Base-by-base conservation (phyloP, 2,888 invertebrate genomes). In the Hirudinaria manillensis region DNA sequence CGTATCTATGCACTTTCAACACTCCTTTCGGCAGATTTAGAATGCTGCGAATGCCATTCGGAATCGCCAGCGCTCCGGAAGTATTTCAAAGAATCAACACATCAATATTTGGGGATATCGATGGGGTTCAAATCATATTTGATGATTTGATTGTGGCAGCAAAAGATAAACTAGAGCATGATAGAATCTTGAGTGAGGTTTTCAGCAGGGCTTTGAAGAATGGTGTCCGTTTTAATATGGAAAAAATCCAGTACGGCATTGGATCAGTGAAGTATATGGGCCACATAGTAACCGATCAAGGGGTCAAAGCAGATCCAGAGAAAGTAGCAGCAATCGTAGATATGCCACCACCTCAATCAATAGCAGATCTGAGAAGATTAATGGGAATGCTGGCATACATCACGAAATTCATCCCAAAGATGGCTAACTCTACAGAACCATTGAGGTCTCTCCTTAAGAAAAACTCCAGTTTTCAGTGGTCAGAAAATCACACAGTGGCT, bases 341-440 rank as follows among this genome's bases (percentile, higher is more conserved):
- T 7, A 81, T 80, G 80, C 78, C 79, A 21, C 72, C 65, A 32
- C 79, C 80, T 32, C 29, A 36, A 65, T 78, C 38, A 78, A 66
- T 79, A 70, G 75, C 78, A 61, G 56, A 56, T 16, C 56, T 56
- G 6, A 56, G 27, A 56, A 21, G 56, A 16, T 24, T 56, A 6
- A 16, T 56, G 56, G 80, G 79, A 34, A 29, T 80, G 6, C 77
- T 80, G 4, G 77, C 77, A 65, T 80, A 72, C 16, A 56, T 80
- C 13, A 56, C 77, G 19, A 79, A 77, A 72, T 80, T 78, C 74
- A 77, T 81, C 36, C 78, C 79, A 19, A 78, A 80, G 53, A 66
- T 79, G 13, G 78, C 80, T 67, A 34, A 51, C 19, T 70, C 7
- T 27, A 78, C 78, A 32, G 77, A 78, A 10, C 79, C 78, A 34